A percentile compares a stretch with the other conserved stretches of the same genome.
Conservation (phyloP, 1,140 invertebrate species). For the Temnothorax curvispinosus region DNA sequence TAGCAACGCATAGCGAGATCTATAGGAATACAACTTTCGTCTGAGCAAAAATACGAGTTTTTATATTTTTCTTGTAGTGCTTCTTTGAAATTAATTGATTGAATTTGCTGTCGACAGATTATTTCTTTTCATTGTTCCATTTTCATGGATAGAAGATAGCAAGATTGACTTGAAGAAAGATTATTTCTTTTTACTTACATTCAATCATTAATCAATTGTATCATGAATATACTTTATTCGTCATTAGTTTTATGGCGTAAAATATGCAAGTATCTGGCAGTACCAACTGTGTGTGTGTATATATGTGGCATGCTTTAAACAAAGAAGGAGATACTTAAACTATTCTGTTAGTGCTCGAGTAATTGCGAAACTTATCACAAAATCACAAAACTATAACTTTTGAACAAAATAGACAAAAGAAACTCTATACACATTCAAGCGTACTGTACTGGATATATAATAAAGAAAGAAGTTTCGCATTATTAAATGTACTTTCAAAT, state of each 20-base stretch:
- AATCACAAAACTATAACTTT: slow-evolving; percentile 40
- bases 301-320: slow-evolving; percentile 30
- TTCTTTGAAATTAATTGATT: slow-evolving; percentile 16
- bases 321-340: slow-evolving; percentile 51
- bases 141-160: not conserved
- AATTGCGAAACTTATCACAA: slow-evolving; percentile 40
- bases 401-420: slow-evolving; percentile 19
- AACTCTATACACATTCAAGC: slow-evolving; percentile 42
- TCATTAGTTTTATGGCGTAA: slow-evolving; percentile 13
- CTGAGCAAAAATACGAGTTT: not conserved
- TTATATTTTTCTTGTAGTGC: slow-evolving; percentile 7
- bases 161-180: not conserved
- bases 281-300: slow-evolving; percentile 48
- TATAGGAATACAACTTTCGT: not conserved
- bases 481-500: slow-evolving; percentile 44
- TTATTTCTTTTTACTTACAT: not conserved
- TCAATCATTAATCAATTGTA: not conserved
- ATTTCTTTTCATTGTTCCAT: not conserved
- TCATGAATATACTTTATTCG: not conserved
- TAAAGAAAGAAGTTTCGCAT: slow-evolving; percentile 45
- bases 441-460: slow-evolving; percentile 29
- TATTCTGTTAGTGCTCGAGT: slow-evolving; percentile 64
- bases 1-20: not conserved
- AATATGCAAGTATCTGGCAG: slow-evolving; percentile 17
- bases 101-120: slow-evolving; percentile 30